Conservation (phyloP, 1,140 invertebrate genomes). For the Neodiprion lecontei region DNA sequence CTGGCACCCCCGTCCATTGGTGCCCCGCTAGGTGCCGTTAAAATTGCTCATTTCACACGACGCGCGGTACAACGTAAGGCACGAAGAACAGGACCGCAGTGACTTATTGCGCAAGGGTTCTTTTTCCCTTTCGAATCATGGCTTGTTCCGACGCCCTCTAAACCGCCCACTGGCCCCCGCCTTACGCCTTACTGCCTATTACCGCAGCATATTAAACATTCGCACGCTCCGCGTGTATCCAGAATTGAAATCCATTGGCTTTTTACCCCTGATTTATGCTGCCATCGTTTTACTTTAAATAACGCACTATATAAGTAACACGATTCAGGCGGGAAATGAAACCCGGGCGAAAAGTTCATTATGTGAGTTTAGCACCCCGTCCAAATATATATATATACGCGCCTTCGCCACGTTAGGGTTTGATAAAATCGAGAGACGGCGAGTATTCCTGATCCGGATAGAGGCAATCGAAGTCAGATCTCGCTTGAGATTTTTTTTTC, state of each 20-base stretch:
- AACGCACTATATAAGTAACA: neutral
- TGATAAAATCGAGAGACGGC: neutral
- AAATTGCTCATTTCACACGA: neutral
- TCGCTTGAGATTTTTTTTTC: no score
- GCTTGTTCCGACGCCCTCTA: neutral
- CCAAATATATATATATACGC: neutral
- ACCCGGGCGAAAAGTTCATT: neutral
- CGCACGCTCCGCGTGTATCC: neutral
- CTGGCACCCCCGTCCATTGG: neutral
- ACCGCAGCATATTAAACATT: neutral
- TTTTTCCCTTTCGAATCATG: neutral
- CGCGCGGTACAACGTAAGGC: neutral
- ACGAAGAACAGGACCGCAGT: neutral
- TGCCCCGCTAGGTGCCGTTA: neutral
- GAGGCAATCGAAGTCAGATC: no score
- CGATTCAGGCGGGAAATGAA: neutral
- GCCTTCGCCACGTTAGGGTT: neutral
- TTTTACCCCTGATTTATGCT: slow-evolving; percentile 1
- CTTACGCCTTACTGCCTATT: neutral
- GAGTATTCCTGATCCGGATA: no score
- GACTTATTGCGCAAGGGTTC: neutral
- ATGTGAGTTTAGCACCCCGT: neutral
- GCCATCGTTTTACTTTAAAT: neutral
- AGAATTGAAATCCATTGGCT: slow-evolving; percentile 7
- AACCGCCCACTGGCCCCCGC: neutral